Evolutionary conservation across 2,113 vertebrate species (phyloP).

Genomic region (Manacus vitellinus): DNA sequence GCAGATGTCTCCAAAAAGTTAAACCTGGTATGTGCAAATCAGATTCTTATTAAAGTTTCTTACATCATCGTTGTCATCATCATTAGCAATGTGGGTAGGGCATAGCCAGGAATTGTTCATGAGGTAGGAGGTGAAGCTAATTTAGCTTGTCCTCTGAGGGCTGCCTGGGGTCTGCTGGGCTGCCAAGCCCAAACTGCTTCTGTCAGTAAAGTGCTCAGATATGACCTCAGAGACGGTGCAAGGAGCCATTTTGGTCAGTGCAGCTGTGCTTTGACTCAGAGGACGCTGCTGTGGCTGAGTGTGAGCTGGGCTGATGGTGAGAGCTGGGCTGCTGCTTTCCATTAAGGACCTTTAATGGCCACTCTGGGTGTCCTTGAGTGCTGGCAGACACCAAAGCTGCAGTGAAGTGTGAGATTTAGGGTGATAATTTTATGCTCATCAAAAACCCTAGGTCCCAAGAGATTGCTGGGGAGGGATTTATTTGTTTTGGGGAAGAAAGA

Average conservation of each 20-base stretch:
- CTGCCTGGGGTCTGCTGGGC: not conserved
- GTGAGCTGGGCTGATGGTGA: not conserved
- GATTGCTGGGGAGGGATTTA: not conserved
- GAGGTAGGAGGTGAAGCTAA: not conserved
- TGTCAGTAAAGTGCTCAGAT: not conserved
- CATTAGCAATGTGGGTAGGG: not conserved
- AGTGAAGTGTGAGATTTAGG: not conserved
- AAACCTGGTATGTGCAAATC: not conserved
- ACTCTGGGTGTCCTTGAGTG: not conserved
- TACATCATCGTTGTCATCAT: not conserved
- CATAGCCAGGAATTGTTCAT: not conserved
- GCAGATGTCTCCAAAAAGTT: not conserved
- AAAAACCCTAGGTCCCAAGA: not conserved
- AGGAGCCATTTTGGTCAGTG: not conserved
- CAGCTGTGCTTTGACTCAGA: not conserved
- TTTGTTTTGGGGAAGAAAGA: not conserved
- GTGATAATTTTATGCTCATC: not conserved
- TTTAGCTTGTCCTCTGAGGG: not conserved
- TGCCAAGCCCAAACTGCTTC: not conserved
- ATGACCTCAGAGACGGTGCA: rapidly evolving
- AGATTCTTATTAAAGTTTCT: not conserved
- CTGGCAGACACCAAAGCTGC: not conserved
- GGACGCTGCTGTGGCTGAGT: rapidly evolving
- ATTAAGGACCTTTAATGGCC: not conserved
- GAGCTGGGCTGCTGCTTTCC: not conserved